Evolutionary conservation across 2,888 invertebrate species (phyloP).

Genomic region (Sinopyrophorus schimmeli): DNA sequence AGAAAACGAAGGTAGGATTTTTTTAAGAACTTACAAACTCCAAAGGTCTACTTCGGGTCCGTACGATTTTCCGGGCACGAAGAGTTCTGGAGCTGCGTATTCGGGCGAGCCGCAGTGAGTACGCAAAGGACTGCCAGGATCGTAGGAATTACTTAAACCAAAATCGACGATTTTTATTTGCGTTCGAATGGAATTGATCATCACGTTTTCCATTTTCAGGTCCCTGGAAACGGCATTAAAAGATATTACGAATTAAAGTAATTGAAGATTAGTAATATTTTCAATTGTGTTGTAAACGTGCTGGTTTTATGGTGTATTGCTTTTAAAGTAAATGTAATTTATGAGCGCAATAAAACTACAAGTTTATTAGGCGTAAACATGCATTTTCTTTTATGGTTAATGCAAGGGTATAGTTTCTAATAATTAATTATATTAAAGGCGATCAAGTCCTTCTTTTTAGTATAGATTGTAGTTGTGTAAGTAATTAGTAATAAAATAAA

Average conservation of each 20-base stretch:
- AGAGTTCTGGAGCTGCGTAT: conserved; percentile 79
- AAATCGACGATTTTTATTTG: conserved; percentile 78
- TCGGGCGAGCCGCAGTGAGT: conserved; percentile 81
- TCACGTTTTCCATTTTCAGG: conserved; percentile 79
- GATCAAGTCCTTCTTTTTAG: conserved; percentile 6
- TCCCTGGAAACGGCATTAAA: too few relatives aligned
- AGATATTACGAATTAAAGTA: not conserved
- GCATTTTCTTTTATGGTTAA: too few relatives aligned
- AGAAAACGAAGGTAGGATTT: conserved; percentile 3
- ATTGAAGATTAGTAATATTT: conserved; percentile 9
- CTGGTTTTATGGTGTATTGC: conserved; percentile 4
- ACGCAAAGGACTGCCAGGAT: conserved; percentile 62
- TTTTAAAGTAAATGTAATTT: conserved; percentile 9
- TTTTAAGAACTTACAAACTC: conserved; percentile 65
- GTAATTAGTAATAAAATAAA: too few relatives aligned
- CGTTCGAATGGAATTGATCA: conserved; percentile 68
- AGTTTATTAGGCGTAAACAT: conserved; percentile 11
- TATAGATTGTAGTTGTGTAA: too few relatives aligned
- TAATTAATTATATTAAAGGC: too few relatives aligned
- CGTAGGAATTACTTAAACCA: conserved; percentile 72
- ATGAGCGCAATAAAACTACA: conserved; percentile 10
- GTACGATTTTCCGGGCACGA: conserved; percentile 68
- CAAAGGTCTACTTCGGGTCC: conserved; percentile 79
- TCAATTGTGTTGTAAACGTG: conserved; percentile 1
- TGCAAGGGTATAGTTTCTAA: too few relatives aligned